These are phyloP conservation scores for Melieria crassipennis DNA, from an alignment of 2,888 invertebrate genomes.

Conservation along the genomic window DNA sequence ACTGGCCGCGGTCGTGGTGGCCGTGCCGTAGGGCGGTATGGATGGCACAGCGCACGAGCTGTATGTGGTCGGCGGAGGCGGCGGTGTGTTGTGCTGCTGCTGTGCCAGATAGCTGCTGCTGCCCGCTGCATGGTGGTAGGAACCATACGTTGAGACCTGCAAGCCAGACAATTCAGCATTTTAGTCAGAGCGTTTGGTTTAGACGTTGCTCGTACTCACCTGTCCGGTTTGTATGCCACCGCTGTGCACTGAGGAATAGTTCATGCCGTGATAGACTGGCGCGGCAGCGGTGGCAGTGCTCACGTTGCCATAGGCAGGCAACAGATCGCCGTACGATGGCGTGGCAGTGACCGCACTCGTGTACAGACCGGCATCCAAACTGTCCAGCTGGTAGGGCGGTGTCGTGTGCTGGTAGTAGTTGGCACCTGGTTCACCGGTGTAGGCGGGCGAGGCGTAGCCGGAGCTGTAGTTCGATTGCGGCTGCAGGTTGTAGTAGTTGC, in stretches of 20 bases:
- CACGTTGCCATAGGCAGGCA: constrained; percentile 46
- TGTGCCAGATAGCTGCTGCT: constrained; percentile 36
- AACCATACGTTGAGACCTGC: constrained; percentile 43
- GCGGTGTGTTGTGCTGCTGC: constrained; percentile 14
- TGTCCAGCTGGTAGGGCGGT: constrained; percentile 48
- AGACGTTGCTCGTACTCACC: constrained; percentile 43
- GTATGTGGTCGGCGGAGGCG: constrained; percentile 42
- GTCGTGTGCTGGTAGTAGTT: constrained; percentile 46
- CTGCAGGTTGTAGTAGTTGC: constrained; percentile 53
- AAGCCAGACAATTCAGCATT: constrained; percentile 9
- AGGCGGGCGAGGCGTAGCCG: constrained; percentile 60
- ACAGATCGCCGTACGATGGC: constrained; percentile 58
- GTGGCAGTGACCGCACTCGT: constrained; percentile 47
- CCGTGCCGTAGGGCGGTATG: constrained; percentile 55
- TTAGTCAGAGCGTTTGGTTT: background rate
- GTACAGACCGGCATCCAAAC: constrained; percentile 54
- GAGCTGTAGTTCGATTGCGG: constrained; percentile 61
- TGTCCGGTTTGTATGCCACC: constrained; percentile 44
- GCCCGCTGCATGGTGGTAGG: constrained; percentile 37
- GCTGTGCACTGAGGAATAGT: constrained; percentile 46
- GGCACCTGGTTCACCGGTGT: constrained; percentile 39
- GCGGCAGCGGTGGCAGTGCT: constrained; percentile 30
- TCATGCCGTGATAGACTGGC: constrained; percentile 48
- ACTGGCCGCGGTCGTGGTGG: constrained; percentile 57
- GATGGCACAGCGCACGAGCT: constrained; percentile 60